phyloP scores from a whole-genome alignment of 2,888 invertebrate species.

The Xylophagus ater region DNA sequence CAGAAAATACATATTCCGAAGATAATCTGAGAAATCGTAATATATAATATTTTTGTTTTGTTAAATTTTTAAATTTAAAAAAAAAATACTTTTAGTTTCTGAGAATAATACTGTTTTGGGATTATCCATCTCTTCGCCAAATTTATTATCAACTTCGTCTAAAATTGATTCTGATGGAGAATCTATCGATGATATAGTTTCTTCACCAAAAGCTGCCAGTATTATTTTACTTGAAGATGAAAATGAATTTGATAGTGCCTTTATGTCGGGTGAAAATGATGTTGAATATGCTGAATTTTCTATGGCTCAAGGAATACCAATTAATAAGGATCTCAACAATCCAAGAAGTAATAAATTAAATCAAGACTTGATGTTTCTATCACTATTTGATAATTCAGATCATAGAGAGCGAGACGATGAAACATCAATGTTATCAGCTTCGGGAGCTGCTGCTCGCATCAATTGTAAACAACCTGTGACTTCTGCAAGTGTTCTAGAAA shows the following conservation, averaged over 20 bases:
- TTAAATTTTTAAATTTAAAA: no score
- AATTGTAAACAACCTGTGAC: constrained; percentile 19
- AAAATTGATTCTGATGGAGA: constrained; percentile 18
- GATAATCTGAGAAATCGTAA: no score
- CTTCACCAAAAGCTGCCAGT: not conserved
- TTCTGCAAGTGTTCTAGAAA: constrained; percentile 21
- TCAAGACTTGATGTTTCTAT: constrained; percentile 49
- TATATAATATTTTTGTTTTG: no score
- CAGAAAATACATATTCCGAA: no score
- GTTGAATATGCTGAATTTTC: constrained; percentile 52
- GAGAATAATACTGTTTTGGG: constrained; percentile 27
- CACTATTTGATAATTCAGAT: constrained; percentile 39
- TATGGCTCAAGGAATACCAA: constrained; percentile 38
- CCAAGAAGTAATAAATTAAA: no score
- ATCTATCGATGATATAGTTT: constrained; percentile 3
- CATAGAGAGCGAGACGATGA: constrained; percentile 6
- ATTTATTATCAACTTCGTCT: constrained; percentile 30
- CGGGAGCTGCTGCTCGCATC: constrained; percentile 12
- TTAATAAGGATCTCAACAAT: no score
- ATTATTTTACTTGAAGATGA: constrained; percentile 50
- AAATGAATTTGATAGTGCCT: constrained; percentile 73
- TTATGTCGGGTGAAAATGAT: constrained; percentile 68
- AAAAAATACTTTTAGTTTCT: constrained; percentile 19
- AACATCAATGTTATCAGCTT: constrained; percentile 8
- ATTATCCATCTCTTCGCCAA: constrained; percentile 43